Evolutionary conservation across 2,113 vertebrate genomes (phyloP), one percentile per base, ranked within the genome.

Genomic region (Hepsetus odoe): DNA sequence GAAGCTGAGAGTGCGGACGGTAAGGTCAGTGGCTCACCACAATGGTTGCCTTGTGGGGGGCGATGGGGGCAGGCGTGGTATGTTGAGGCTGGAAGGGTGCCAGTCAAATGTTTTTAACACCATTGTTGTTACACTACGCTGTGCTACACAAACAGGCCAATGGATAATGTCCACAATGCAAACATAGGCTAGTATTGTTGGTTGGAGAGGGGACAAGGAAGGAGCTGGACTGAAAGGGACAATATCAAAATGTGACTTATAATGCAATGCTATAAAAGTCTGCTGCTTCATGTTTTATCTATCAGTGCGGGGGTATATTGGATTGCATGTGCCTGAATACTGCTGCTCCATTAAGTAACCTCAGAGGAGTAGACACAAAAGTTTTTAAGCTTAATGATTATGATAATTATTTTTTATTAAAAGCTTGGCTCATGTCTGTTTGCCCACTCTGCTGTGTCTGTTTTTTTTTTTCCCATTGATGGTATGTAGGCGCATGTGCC

Each of bases 21-120:
- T 76, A 92, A 86, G 88, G 93, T 92, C 94, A 95, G 94, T 93
- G 93, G 90, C 72, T 90, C 74, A 80, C 74, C 90, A 91, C 87
- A 85, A 88, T 74, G 91, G 91, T 90, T 87, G 83, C 75, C 89
- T 85, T 90, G 88, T 84, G 86, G 91, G 90, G 87, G 87, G 81
- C 85, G 89, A 90, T 85, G 74, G 89, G 86, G 73, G 88, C 90
- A 76, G 82, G 80, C 68, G 90, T 72, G 83, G 76, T 82, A 80
- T 68, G 35, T 89, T 83, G 90, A 90, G 87, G 89, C 88, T 91
- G 85, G 83, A 85, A 84, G 90, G 78, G 86, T 90, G 94, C 92
- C 92, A 94, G 90, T 91, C 85, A 90, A 82, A 83, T 40, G 33
- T 94, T 93, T 90, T 83, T 12, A 66, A 72, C 61, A 38, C 68